phyloP scores from a whole-genome alignment of 2,888 invertebrate genomes.

The Trichogramma evanescens region DNA sequence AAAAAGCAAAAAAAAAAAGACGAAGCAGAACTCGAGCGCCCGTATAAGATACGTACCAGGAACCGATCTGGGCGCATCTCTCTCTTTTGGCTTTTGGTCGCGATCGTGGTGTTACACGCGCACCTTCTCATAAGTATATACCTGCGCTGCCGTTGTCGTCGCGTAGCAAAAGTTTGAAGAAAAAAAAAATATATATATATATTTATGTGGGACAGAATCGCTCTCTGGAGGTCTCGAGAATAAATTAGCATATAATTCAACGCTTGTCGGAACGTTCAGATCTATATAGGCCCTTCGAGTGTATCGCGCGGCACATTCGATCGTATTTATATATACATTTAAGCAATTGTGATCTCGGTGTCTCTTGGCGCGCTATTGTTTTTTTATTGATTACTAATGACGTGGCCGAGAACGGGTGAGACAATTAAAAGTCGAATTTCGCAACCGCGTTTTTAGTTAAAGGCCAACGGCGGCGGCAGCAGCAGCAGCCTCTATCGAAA shows the following conservation, averaged over 20 bases:
- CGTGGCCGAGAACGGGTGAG: neutral
- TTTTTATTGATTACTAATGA: neutral
- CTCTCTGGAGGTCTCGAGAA: slow-evolving; percentile 12
- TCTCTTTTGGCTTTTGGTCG: neutral
- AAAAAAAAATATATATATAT: neutral
- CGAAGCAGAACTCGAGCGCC: slow-evolving; percentile 6
- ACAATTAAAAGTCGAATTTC: neutral
- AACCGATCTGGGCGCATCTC: neutral
- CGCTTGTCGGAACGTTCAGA: slow-evolving; percentile 15
- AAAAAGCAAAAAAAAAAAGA: slow-evolving; percentile 14
- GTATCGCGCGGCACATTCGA: too few species aligned
- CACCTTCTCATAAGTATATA: neutral
- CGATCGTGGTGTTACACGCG: neutral
- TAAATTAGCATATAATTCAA: slow-evolving; percentile 21
- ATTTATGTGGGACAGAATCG: slow-evolving; percentile 24
- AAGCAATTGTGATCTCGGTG: neutral
- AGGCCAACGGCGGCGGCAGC: too few species aligned
- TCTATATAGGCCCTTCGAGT: neutral
- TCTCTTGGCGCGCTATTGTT: neutral
- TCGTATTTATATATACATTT: neutral
- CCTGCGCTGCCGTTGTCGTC: too few species aligned
- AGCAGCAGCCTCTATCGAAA: too few species aligned
- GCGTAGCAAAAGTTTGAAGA: neutral
- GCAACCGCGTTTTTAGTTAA: too few species aligned
- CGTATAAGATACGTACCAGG: neutral